These are phyloP conservation scores for Cygnus buccinator DNA, from an alignment of 2,113 vertebrate genomes.

Conservation along the genomic window DNA sequence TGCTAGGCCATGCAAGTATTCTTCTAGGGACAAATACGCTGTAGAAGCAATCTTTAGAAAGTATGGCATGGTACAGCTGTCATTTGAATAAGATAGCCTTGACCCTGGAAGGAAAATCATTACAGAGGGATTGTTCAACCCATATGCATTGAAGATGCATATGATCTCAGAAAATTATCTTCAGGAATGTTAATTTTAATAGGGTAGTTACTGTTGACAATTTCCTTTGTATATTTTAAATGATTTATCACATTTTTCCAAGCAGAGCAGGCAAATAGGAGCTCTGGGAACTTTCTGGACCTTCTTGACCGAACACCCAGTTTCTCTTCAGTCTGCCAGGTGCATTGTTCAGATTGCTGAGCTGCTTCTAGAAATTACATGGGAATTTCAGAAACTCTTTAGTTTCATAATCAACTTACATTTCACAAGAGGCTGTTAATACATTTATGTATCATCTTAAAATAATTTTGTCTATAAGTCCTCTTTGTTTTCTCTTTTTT, in stretches of 20 bases:
- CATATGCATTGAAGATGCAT: background rate
- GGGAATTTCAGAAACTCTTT: background rate
- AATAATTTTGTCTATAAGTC: background rate
- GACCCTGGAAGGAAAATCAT: background rate
- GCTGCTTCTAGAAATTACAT: background rate
- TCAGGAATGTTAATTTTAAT: background rate
- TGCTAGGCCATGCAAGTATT: background rate
- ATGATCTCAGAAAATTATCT: background rate
- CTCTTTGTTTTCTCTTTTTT: background rate
- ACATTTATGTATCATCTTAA: background rate
- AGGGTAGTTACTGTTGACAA: background rate
- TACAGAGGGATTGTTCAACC: background rate
- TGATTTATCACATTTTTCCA: background rate
- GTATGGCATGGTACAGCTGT: background rate
- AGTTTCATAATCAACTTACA: background rate
- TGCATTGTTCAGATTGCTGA: background rate
- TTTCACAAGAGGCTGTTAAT: background rate
- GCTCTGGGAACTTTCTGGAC: background rate
- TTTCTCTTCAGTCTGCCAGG: background rate
- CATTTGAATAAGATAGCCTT: background rate
- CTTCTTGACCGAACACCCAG: background rate
- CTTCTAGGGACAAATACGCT: slow-evolving; percentile 3
- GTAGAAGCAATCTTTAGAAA: background rate
- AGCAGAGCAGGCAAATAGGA: background rate
- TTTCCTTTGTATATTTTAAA: background rate